phyloP scores from a whole-genome alignment of 1,140 invertebrate genomes.

The Zaprionus taronus region DNA sequence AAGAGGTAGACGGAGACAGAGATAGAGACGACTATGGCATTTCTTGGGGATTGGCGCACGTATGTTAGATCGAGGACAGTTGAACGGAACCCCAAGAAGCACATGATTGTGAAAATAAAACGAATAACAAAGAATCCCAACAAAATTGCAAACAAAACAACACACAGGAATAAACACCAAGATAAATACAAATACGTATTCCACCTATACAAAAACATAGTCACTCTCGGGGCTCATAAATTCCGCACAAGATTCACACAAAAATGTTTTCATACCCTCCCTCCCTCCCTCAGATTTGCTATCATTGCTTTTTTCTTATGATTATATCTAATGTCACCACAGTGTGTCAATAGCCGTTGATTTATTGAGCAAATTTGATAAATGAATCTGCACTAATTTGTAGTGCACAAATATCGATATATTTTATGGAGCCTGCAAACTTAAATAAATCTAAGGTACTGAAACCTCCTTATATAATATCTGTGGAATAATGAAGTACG shows the following conservation, averaged over 20 bases:
- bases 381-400: neutral
- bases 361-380: neutral
- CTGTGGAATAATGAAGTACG: too few species aligned
- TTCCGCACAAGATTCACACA: conserved; percentile 46
- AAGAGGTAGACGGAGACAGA: neutral
- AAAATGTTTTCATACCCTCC: conserved; percentile 27
- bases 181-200: conserved; percentile 15
- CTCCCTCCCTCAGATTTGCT: neutral
- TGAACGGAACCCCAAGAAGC: conserved; percentile 54
- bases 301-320: neutral
- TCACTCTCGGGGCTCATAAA: conserved; percentile 54
- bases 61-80: conserved; percentile 32
- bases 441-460: neutral
- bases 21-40: neutral
- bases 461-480: too few species aligned
- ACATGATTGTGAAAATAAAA: conserved; percentile 80
- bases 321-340: conserved; percentile 34
- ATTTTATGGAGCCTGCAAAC: neutral
- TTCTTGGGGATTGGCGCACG: conserved; percentile 29
- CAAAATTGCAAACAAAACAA: conserved; percentile 30
- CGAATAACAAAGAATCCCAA: conserved; percentile 66
- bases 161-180: conserved; percentile 25
- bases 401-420: neutral
- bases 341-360: conserved; percentile 51
- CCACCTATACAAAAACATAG: conserved; percentile 26